Evolutionary conservation across 2,113 vertebrate species (phyloP).

Genomic region (Vulpes vulpes): DNA sequence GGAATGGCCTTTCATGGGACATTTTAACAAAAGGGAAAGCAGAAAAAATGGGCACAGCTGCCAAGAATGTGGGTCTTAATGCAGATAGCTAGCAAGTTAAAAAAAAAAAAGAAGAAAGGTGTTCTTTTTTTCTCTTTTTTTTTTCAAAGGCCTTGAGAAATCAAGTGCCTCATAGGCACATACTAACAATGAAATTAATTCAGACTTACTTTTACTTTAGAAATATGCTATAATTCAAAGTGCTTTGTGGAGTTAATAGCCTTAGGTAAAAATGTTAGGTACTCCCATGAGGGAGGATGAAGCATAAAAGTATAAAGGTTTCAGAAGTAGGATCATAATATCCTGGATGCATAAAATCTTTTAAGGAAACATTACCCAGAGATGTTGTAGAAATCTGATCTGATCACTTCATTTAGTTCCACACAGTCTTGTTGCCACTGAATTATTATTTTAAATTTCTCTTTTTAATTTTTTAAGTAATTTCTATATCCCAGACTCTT

Average conservation of each 20-base stretch:
- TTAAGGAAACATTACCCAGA: slow-evolving; percentile 43
- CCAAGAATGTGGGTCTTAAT: background rate
- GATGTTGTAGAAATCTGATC: slow-evolving; percentile 36
- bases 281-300: background rate
- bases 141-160: slow-evolving; percentile 51
- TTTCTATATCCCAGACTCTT: background rate
- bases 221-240: slow-evolving; percentile 38
- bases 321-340: background rate
- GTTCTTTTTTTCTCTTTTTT: background rate
- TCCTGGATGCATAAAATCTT: slow-evolving; percentile 20
- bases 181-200: slow-evolving; percentile 41
- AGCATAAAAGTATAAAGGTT: slow-evolving; percentile 2
- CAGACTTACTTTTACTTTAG: slow-evolving; percentile 4
- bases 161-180: background rate
- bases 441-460: background rate
- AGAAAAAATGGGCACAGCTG: background rate
- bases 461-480: background rate
- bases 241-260: slow-evolving; percentile 45
- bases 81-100: background rate
- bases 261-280: slow-evolving; percentile 21
- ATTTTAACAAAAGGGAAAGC: background rate
- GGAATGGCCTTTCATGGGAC: background rate
- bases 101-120: background rate
- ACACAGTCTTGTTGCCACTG: background rate
- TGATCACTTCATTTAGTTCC: background rate